Conservation (phyloP, 2,888 invertebrate genomes). For the Sinodicranocentrus sp. region DNA sequence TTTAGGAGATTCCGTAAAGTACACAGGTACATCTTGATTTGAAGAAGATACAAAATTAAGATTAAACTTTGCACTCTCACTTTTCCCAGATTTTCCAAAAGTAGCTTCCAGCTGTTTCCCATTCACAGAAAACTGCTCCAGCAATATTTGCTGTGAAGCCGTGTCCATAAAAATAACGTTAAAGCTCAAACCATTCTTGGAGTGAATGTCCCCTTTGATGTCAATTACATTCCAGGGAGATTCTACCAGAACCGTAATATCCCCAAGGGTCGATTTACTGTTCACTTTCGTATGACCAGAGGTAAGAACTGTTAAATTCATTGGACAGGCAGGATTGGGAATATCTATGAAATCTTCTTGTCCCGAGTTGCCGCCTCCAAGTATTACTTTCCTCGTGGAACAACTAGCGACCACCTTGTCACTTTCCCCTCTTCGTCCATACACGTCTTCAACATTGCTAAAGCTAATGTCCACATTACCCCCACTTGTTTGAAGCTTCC, state of each 20-base stretch:
- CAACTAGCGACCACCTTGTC: constrained; percentile 1
- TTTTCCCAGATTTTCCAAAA: background rate
- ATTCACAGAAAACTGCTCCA: background rate
- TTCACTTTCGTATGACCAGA: background rate
- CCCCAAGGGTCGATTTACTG: background rate
- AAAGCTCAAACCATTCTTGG: background rate
- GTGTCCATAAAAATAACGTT: background rate
- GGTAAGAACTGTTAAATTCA: background rate
- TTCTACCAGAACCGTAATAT: background rate
- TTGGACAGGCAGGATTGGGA: background rate
- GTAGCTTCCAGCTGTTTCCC: background rate
- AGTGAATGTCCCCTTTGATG: background rate
- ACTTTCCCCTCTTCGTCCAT: background rate
- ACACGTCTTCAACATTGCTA: constrained; percentile 8
- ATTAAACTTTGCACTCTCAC: background rate
- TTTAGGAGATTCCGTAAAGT: background rate
- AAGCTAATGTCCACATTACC: background rate
- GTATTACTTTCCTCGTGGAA: background rate
- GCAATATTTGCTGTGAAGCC: background rate
- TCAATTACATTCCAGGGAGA: background rate
- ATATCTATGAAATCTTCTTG: background rate
- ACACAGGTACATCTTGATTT: background rate
- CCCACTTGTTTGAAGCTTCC: background rate
- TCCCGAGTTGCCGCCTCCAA: background rate
- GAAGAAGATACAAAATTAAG: background rate